Base-by-base conservation (phyloP, 2,113 vertebrate genomes). In the Dolichotis patagonum region DNA sequence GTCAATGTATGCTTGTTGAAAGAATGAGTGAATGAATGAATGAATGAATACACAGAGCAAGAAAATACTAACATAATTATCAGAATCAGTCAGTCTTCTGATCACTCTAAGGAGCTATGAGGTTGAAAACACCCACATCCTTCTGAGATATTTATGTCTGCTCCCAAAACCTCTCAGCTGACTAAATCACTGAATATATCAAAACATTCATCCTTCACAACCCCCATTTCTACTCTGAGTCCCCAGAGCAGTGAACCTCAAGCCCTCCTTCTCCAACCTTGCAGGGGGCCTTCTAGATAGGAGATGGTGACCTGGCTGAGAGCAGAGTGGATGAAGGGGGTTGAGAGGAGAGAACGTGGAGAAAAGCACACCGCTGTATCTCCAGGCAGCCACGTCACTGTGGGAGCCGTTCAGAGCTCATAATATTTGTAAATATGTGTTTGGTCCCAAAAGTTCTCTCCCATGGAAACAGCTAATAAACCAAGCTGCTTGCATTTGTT, bases 401-500 rank as follows among this genome's bases (percentile, higher is more conserved):
- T 97, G 96, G 98, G 98, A 98, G 96, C 96, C 93, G 97, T 86
- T 22, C 49, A 97, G 96, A 60, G 83, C 97, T 97, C 46, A 28
- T 58, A 67, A 92, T 96, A 63, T 98, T 98, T 98, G 98, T 98
- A 98, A 98, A 98, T 97, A 98, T 41, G 83, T 97, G 90, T 97
- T 98, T 98, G 98, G 98, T 94, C 97, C 97, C 94, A 90, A 97
- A 98, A 98, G 95, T 94, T 98, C 92, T 98, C 97, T 98, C 98
- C 92, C 97, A 98, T 97, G 95, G 97, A 98, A 98, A 98, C 98
- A 98, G 98, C 97, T 98, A 98, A 98, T 98, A 98, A 98, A 98
- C 95, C 88, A 96, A 81, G 90, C 94, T 97, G 97, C 95, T 94
- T 87, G 96, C 83, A 94, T 98, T 97, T 98, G 97, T 96, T 98